Evolutionary conservation across 2,888 invertebrate genomes (phyloP), one percentile per base, ranked within the genome.

Genomic region (Barypeithes pellucidus): DNA sequence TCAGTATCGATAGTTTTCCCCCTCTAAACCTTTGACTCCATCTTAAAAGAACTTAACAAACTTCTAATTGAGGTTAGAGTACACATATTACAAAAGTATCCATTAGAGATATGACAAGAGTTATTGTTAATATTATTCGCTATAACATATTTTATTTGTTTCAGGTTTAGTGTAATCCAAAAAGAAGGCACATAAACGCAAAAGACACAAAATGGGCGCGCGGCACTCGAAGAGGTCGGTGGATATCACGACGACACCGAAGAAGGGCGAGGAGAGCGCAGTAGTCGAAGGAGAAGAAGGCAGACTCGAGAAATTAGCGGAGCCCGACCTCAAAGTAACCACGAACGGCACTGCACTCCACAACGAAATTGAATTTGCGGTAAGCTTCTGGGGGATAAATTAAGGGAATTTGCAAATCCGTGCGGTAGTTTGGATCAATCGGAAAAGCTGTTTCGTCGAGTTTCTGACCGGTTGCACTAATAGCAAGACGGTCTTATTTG

Each of bases 221-320:
- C 91, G 92, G 89, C 94, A 94, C 89, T 94, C 94, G 88, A 94
- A 93, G 88, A 92, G 94, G 88, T 95, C 94, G 83, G 93, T 94
- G 86, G 94, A 94, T 86, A 94, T 94, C 87, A 92, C 92, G 81
- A 94, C 94, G 87, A 92, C 89, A 84, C 90, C 88, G 75, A 88
- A 87, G 85, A 88, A 88, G 75, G 66, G 66, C 9, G 66, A 67
- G 54, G 72, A 68, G 24, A 47, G 63, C 12, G 72, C 59, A n/a
- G 47, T 50, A 3, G 22, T 57, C 59, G 74, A 66, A 8, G 72
- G 45, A n/a, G 93, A 92, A 76, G 88, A 88, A 76, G 89, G 88
- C 67, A 93, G 93, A 85, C 88, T 94, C 77, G 94, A 94, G 84
- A 91, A 91, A 86, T 91, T 94, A 80, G 93, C 92, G 73, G 94